Conservation (phyloP, 2,113 vertebrate genomes). For the Pedionomus torquatus region DNA sequence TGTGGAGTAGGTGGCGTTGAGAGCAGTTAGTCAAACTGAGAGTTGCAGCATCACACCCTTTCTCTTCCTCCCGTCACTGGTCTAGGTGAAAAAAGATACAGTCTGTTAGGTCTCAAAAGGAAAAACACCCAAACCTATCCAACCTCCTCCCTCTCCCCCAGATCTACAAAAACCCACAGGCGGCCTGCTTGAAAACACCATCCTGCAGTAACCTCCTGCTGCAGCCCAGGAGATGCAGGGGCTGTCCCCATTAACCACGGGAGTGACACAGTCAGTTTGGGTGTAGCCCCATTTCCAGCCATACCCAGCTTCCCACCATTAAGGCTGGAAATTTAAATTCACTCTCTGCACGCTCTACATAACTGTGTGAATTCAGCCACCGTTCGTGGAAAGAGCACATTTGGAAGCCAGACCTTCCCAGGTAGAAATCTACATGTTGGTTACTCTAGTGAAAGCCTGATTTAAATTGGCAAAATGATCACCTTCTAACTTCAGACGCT, state of each 20-base stretch:
- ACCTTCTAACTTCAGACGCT: neutral
- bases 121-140: neutral
- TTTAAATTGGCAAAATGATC: neutral
- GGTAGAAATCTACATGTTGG: neutral
- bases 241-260: neutral
- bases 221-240: neutral
- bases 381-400: neutral
- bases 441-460: neutral
- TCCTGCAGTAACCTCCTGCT: neutral
- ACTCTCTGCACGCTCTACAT: neutral
- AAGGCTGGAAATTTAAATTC: neutral
- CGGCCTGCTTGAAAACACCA: neutral
- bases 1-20: neutral
- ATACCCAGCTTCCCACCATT: neutral
- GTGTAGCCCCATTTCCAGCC: neutral
- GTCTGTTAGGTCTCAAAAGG: neutral
- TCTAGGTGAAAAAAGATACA: neutral
- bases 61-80: neutral
- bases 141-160: rapidly evolving
- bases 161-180: too few species aligned
- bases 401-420: neutral
- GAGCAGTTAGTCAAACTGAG: neutral
- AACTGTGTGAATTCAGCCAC: neutral
- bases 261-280: neutral
- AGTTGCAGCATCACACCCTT: neutral